Percentiles rank a stretch among this genome's conserved stretches.
These are phyloP conservation scores for Merodon equestris DNA, from an alignment of 2,888 invertebrate genomes.

Conservation along the genomic window DNA sequence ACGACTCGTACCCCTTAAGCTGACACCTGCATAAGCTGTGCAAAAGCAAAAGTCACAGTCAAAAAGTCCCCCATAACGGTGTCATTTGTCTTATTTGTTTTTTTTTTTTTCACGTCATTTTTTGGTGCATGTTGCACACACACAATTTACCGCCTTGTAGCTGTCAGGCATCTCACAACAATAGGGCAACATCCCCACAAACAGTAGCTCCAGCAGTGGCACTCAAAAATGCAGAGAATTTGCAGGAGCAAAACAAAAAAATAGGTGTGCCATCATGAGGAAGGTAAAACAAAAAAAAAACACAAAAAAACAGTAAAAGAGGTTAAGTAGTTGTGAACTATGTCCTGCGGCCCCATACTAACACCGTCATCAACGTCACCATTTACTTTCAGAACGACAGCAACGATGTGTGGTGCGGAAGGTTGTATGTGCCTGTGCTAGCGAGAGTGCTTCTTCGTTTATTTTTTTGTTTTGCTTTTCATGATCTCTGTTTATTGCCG, in stretches of 20 bases:
- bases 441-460: slow-evolving; percentile 40
- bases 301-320: too few species aligned
- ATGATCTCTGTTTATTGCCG: slow-evolving; percentile 52
- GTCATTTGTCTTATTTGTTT: too few species aligned
- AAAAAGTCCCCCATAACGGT: slow-evolving; percentile 58
- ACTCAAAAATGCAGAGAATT: slow-evolving; percentile 62
- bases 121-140: background rate
- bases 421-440: slow-evolving; percentile 36
- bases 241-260: slow-evolving; percentile 26
- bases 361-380: slow-evolving; percentile 46
- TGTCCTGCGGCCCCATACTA: slow-evolving; percentile 58
- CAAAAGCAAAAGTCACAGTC: slow-evolving; percentile 53
- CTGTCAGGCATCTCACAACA: slow-evolving; percentile 21
- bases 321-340: slow-evolving; percentile 69
- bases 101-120: slow-evolving; percentile 23
- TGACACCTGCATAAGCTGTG: slow-evolving; percentile 64
- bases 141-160: slow-evolving; percentile 51
- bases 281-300: slow-evolving; percentile 24
- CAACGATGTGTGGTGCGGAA: slow-evolving; percentile 18
- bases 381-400: slow-evolving; percentile 36
- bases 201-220: slow-evolving; percentile 45
- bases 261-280: background rate
- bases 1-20: slow-evolving; percentile 27
- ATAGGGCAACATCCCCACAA: slow-evolving; percentile 57
- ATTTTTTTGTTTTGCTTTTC: slow-evolving; percentile 5